Conservation (phyloP, 35 echinoderm and acorn worm genomes). For the Ophioderma brevispina region DNA sequence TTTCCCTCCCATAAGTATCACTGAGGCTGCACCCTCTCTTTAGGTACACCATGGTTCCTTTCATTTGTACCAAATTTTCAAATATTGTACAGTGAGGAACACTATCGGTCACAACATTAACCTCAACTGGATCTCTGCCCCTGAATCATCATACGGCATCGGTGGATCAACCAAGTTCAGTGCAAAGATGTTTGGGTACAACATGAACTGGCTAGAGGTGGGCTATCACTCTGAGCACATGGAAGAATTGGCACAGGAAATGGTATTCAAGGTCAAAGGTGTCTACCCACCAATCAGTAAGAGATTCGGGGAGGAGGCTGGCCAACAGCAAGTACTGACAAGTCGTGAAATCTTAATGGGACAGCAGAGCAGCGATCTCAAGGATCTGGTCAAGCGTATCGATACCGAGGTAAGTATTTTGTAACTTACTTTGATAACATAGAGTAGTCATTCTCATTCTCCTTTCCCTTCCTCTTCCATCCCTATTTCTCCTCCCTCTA, state of each 20-base stretch:
- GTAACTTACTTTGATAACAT: too few relatives aligned
- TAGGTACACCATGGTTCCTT: too few relatives aligned
- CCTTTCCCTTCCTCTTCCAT: too few relatives aligned
- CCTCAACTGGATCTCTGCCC: conserved; percentile 9
- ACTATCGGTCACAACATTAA: conserved; percentile 24
- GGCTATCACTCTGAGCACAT: conserved; percentile 39
- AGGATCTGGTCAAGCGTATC: background rate
- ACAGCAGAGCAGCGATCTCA: background rate
- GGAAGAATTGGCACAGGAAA: conserved; percentile 21
- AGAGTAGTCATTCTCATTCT: too few relatives aligned
- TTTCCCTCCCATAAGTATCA: too few relatives aligned
- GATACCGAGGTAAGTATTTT: background rate
- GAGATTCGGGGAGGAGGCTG: background rate
- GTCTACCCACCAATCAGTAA: background rate
- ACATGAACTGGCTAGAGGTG: conserved; percentile 27
- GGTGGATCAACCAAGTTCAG: conserved; percentile 41
- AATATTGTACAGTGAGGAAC: conserved; percentile 16
- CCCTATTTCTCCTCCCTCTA: too few relatives aligned
- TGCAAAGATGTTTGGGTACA: conserved; percentile 17
- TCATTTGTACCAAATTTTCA: too few relatives aligned
- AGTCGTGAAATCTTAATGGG: background rate
- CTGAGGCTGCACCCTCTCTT: too few relatives aligned
- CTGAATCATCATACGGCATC: conserved; percentile 19
- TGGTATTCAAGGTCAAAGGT: background rate
- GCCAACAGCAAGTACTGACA: background rate